Evolutionary conservation across 1,140 invertebrate species (phyloP).

Genomic region (Drosophila suzukii): DNA sequence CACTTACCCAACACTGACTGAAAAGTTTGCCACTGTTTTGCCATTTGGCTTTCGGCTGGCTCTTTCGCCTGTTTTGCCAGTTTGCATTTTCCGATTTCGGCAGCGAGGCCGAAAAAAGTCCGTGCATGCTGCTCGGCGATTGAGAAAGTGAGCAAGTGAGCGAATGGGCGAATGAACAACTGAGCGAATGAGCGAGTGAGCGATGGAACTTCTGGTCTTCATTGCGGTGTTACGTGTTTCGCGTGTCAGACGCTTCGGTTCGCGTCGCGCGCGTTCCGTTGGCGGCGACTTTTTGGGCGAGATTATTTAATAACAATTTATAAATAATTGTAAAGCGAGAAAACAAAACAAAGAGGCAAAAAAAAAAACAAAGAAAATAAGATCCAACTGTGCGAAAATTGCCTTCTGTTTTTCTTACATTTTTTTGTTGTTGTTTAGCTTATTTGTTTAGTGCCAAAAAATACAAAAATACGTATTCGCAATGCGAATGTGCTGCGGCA

Average conservation of each 20-base stretch:
- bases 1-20: neutral
- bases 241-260: slow-evolving; percentile 80
- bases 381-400: slow-evolving; percentile 17
- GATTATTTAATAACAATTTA: slow-evolving; percentile 47
- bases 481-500: slow-evolving; percentile 20
- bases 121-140: slow-evolving; percentile 36
- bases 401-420: slow-evolving; percentile 6
- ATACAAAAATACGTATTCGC: slow-evolving; percentile 4
- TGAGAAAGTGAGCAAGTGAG: slow-evolving; percentile 25
- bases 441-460: slow-evolving; percentile 35
- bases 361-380: slow-evolving; percentile 1
- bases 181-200: slow-evolving; percentile 14
- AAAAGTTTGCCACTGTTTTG: slow-evolving; percentile 10
- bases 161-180: slow-evolving; percentile 12
- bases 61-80: slow-evolving; percentile 28
- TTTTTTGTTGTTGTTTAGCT: slow-evolving; percentile 21
- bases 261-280: slow-evolving; percentile 66
- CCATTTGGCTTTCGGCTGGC: slow-evolving; percentile 10
- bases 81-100: slow-evolving; percentile 58
- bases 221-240: slow-evolving; percentile 85
- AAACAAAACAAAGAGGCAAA: slow-evolving; percentile 10
- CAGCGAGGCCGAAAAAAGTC: slow-evolving; percentile 47
- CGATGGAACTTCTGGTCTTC: slow-evolving; percentile 63
- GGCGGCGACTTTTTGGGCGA: slow-evolving; percentile 58
- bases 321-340: slow-evolving; percentile 43